Base-by-base conservation (phyloP, 2,797 vertebrate genomes). In the Heterohyrax brucei region DNA sequence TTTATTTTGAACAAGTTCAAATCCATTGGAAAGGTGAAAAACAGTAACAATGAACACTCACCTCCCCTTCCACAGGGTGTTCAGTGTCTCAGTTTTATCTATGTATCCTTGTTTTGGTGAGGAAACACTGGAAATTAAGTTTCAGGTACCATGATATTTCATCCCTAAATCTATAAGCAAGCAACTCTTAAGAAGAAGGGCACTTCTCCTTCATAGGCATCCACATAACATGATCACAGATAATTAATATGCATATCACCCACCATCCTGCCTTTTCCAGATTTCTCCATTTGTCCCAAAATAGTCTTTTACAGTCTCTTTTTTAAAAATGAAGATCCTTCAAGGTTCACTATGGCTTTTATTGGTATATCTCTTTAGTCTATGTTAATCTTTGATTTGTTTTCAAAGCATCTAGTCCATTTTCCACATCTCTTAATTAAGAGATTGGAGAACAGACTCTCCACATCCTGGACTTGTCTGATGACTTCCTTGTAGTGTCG, bases 1-100 rank as follows among this genome's bases (percentile, higher is more conserved):
- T 93, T 62, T 73, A 50, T 68, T 84, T 91, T 56, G 13, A 77
- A 82, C 44, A 86, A 30, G 33, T 81, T 91, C 46, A 44, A 76
- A 85, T 72, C 7, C 85, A 28, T 61, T 56, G 46, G 66, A 85
- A 91, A 77, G 16, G 13, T 81, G 48, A 61, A 95, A 61, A 91
- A 85, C 46, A 78, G 13, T 44, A 61, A 18, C 48, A n/a, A 2
- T 30, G 5, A 59, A 39, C 53, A 66, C 39, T 70, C 18, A 50
- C 14, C 4, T 53, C 12, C 61, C 1, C 66, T 90, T 88, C 39
- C 85, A 59, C 2, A 53, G 21, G 13, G 21, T 75, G 18, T 39
- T 62, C 44, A 39, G 39, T 39, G 39, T 39, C 39, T 39, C 39
- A 39, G 3, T 87, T 48, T 95, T 33, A 9, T 76, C 13, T 70